Conservation (phyloP, 2,888 invertebrate genomes). For the Calephelis perditalis region DNA sequence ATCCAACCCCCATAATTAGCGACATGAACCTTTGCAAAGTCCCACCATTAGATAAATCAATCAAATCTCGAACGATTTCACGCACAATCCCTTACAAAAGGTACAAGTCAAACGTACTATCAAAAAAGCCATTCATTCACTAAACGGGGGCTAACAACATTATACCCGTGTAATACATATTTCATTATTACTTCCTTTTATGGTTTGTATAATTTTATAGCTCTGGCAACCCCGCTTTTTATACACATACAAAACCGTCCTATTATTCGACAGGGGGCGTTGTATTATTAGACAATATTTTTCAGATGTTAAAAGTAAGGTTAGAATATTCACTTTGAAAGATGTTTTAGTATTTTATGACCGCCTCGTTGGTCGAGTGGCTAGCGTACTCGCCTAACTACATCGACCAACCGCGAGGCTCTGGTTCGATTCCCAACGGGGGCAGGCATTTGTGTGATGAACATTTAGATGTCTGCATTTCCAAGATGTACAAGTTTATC, state of each 20-base stretch:
- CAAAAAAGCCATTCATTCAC: conserved; percentile 55
- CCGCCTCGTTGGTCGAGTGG: too few relatives aligned
- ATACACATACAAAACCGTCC: conserved; percentile 50
- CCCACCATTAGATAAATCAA: conserved; percentile 53
- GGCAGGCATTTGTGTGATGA: too few relatives aligned
- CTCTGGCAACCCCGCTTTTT: conserved; percentile 59
- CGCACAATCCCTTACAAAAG: conserved; percentile 66
- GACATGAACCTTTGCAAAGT: conserved; percentile 41
- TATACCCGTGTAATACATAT: conserved; percentile 77
- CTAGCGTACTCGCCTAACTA: too few relatives aligned
- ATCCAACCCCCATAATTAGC: conserved; percentile 55
- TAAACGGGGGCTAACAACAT: conserved; percentile 73
- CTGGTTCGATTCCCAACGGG: too few relatives aligned
- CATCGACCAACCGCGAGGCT: too few relatives aligned
- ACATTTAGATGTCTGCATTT: too few relatives aligned
- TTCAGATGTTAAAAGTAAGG: conserved; percentile 37
- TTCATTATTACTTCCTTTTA: conserved; percentile 75
- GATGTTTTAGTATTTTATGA: too few relatives aligned
- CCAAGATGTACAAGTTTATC: too few relatives aligned
- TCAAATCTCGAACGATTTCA: conserved; percentile 68
- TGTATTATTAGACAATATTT: conserved; percentile 72
- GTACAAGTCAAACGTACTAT: conserved; percentile 67
- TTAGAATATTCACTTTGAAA: conserved; percentile 15
- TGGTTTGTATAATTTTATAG: conserved; percentile 71
- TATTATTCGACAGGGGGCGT: conserved; percentile 65